These are phyloP conservation scores for Eleutherodactylus coqui DNA, from an alignment of 2,797 vertebrate genomes.

Conservation along the genomic window DNA sequence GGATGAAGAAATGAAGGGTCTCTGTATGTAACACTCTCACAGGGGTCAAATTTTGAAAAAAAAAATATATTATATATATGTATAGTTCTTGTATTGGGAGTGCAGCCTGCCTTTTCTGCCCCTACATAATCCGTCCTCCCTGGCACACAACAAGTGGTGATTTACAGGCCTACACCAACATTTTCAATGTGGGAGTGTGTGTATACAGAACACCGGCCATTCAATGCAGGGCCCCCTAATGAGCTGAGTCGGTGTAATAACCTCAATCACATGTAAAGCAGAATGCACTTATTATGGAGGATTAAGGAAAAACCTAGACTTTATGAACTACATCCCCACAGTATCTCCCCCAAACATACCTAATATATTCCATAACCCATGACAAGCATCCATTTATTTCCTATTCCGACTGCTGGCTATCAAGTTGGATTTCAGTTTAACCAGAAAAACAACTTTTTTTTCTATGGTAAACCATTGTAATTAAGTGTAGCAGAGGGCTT, in stretches of 20 bases:
- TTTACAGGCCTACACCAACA: conserved; percentile 31
- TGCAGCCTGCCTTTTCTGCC: neutral
- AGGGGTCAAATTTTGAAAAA: too few species aligned
- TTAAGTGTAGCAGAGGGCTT: conserved; percentile 51
- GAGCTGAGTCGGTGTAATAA: conserved; percentile 53
- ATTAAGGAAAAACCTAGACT: conserved; percentile 53
- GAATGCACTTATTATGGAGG: conserved; percentile 59
- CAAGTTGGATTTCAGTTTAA: conserved; percentile 54
- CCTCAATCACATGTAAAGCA: conserved; percentile 62
- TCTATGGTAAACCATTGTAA: conserved; percentile 51
- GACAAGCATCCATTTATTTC: conserved; percentile 61
- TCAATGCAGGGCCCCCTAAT: conserved; percentile 45
- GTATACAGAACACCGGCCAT: conserved; percentile 38
- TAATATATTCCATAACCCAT: conserved; percentile 58
- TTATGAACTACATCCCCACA: conserved; percentile 57
- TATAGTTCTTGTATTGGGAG: neutral
- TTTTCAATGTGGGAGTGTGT: conserved; percentile 25
- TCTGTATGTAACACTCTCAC: neutral
- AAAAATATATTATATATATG: too few species aligned
- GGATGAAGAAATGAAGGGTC: too few species aligned
- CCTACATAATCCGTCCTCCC: conserved; percentile 9
- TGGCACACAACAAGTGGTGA: conserved; percentile 41
- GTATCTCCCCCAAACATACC: conserved; percentile 56
- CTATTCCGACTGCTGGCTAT: conserved; percentile 50
- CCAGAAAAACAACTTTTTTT: conserved; percentile 48